Evolutionary conservation across 2,797 vertebrate species (phyloP).

Genomic region (Taeniopygia guttata): DNA sequence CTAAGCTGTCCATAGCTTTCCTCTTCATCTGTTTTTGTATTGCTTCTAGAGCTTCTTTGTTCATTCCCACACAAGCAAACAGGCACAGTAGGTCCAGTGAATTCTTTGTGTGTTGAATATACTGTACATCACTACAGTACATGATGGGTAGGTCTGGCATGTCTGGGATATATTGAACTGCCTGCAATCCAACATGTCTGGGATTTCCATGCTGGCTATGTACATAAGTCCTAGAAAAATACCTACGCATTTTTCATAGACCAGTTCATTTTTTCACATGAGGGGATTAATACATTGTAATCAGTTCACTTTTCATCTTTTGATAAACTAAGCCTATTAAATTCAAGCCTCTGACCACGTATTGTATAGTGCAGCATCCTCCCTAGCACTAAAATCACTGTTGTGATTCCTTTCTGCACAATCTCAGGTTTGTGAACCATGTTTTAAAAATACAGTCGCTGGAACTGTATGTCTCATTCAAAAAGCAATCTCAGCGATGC

Average conservation of each 20-base stretch:
- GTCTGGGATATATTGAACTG: conserved; percentile 59
- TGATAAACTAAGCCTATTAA: conserved; percentile 30
- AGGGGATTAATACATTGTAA: conserved; percentile 24
- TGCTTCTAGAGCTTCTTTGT: conserved; percentile 60
- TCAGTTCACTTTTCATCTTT: conserved; percentile 46
- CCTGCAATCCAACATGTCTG: conserved; percentile 58
- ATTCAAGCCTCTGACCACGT: background rate
- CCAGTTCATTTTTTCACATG: conserved; percentile 33
- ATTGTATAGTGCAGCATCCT: background rate
- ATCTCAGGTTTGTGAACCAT: background rate
- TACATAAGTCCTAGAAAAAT: conserved; percentile 53
- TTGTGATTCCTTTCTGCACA: background rate
- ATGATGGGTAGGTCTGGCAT: conserved; percentile 43
- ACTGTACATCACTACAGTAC: conserved; percentile 48
- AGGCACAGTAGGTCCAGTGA: conserved; percentile 58
- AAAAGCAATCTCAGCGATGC: background rate
- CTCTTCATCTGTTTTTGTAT: conserved; percentile 60
- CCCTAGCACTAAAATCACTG: background rate
- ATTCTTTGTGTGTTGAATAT: conserved; percentile 66
- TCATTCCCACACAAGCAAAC: conserved; percentile 51
- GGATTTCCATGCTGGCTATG: conserved; percentile 50
- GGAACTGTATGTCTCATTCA: background rate
- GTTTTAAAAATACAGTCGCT: background rate
- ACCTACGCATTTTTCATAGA: conserved; percentile 33
- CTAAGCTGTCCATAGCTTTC: conserved; percentile 41